Conservation (phyloP, 2,113 vertebrate genomes). For the Arenaria interpres region DNA sequence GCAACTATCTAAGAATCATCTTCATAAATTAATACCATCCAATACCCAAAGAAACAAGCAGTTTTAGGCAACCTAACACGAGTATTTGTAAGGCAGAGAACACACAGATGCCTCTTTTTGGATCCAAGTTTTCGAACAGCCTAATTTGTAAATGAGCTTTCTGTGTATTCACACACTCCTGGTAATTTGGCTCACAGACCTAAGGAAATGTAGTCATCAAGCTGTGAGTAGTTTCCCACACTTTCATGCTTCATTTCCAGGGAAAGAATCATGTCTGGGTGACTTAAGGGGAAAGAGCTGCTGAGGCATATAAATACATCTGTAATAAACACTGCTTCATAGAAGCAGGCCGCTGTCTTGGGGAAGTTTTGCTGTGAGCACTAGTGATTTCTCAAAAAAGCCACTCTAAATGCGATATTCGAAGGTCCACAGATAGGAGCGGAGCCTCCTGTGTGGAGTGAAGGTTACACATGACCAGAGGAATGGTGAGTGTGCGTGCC, state of each 20-base stretch:
- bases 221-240: neutral
- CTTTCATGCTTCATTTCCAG: constrained; percentile 4
- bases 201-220: constrained; percentile 23
- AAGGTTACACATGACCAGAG: neutral
- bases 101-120: neutral
- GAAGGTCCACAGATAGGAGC: neutral
- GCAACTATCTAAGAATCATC: neutral
- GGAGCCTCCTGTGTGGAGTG: neutral
- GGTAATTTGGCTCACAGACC: neutral
- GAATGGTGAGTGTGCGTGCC: too few relatives aligned
- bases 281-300: neutral
- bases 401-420: neutral
- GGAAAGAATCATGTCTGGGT: neutral
- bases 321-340: neutral
- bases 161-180: constrained; percentile 11
- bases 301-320: neutral
- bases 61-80: neutral
- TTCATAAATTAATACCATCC: neutral
- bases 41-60: neutral
- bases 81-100: neutral
- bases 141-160: constrained; percentile 53
- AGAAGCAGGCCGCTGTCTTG: neutral
- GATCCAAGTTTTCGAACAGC: constrained; percentile 18
- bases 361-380: neutral
- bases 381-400: neutral